These are phyloP conservation scores for Lithophane semibrunnea DNA, from an alignment of 2,888 invertebrate genomes.

Conservation along the genomic window DNA sequence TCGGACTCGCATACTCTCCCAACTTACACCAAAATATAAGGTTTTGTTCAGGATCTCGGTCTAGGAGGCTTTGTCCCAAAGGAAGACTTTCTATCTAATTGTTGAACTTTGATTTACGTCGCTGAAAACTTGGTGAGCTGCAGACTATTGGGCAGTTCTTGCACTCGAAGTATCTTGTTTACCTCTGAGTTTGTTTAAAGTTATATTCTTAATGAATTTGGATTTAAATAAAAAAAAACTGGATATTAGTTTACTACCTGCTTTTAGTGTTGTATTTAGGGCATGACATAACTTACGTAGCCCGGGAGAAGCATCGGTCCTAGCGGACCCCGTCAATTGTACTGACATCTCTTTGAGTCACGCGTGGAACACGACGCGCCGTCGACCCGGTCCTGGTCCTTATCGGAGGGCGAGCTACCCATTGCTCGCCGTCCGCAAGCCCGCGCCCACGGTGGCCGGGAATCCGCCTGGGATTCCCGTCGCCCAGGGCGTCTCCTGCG, in stretches of 20 bases:
- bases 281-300: neutral
- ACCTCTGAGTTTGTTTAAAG: slow-evolving; percentile 3
- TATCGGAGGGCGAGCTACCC: too few relatives aligned
- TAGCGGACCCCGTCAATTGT: too few relatives aligned
- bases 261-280: neutral
- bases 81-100: slow-evolving; percentile 80
- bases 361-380: too few relatives aligned
- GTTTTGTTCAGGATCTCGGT: slow-evolving; percentile 70
- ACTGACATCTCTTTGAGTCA: too few relatives aligned
- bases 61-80: slow-evolving; percentile 76
- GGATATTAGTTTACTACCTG: neutral
- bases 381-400: too few relatives aligned
- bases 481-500: too few relatives aligned
- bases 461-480: too few relatives aligned
- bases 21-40: slow-evolving; percentile 39
- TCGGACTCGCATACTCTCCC: neutral
- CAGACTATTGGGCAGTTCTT: slow-evolving; percentile 62
- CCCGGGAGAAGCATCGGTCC: too few relatives aligned
- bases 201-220: neutral
- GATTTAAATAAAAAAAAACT: neutral
- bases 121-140: slow-evolving; percentile 66
- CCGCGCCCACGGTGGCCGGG: too few relatives aligned
- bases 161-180: slow-evolving; percentile 30
- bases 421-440: too few relatives aligned
- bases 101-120: slow-evolving; percentile 78